Evolutionary conservation across 2,888 invertebrate genomes (phyloP).

Genomic region (Ormyrus pomaceus): DNA sequence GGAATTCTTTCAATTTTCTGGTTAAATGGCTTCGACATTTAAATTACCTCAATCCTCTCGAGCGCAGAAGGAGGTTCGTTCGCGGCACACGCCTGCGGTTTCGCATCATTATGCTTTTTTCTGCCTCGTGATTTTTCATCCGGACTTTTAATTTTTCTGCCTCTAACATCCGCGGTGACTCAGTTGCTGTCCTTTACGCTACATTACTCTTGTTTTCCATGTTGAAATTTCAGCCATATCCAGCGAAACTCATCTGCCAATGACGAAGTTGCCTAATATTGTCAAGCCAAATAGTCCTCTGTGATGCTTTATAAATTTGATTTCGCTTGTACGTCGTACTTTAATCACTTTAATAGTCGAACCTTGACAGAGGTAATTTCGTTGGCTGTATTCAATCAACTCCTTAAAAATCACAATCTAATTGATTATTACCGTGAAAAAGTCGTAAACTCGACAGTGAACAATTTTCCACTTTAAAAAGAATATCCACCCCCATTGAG

Average conservation of each 20-base stretch:
- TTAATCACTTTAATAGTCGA: not conserved
- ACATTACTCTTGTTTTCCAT: conserved; percentile 22
- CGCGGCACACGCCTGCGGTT: conserved; percentile 49
- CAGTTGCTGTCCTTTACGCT: conserved; percentile 20
- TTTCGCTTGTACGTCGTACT: not conserved
- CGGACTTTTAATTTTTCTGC: conserved; percentile 33
- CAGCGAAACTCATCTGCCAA: conserved; percentile 24
- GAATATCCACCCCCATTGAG: too few relatives aligned
- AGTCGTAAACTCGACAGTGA: not conserved
- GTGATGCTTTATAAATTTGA: not conserved
- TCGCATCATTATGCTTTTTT: conserved; percentile 42
- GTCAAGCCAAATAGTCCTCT: not conserved
- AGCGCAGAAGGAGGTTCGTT: conserved; percentile 2
- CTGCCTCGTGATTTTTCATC: conserved; percentile 28
- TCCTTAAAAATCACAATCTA: not conserved
- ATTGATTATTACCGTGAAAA: conserved; percentile 6
- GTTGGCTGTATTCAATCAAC: not conserved
- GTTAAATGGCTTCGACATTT: conserved; percentile 14
- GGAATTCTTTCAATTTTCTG: conserved; percentile 1
- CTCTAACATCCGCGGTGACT: conserved; percentile 17
- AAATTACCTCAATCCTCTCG: conserved; percentile 27
- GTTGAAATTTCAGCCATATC: conserved; percentile 29
- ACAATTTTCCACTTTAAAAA: conserved; percentile 1
- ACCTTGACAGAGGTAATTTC: not conserved
- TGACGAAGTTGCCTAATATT: not conserved